Base-by-base conservation (phyloP, 1,140 invertebrate species). In the Copidosoma floridanum region DNA sequence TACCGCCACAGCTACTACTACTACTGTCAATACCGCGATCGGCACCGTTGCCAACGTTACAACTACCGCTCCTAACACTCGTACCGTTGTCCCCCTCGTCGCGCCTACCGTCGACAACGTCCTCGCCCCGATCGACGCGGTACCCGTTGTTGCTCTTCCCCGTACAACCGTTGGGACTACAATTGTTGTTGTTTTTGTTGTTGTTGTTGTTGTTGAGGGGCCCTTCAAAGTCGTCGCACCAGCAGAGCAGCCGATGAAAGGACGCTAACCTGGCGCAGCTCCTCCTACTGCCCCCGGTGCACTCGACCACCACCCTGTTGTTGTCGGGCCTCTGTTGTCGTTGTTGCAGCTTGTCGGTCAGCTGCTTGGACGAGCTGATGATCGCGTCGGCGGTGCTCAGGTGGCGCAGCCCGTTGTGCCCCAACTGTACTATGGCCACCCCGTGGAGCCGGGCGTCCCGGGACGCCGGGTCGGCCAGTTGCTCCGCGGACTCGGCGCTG, bases 171-270 rank as follows among this genome's bases (percentile, higher is more conserved):
- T 48, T 57, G 3, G 27, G 48, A n/a, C n/a, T n/a, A n/a, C n/a
- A n/a, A 6, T 40, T 48, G 4, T 16, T 27, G 27, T 8, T 24
- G 12, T 3, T 10, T 18, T 20, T 21, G 8, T 18, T 7, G 7
- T 32, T 21, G 26, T 6, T 12, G 29, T 32, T 32, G 29, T 32
- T 6, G 6, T 6, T 8, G 6, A 12, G 12, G 29, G 12, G 29
- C 29, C 29, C 6, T 3, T 18, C 20, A 66, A 58, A 68, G 52
- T 32, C 6, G 44, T 65, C 71, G 72, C 83, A 85, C 72, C 80
- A 80, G 68, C 84, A 85, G 65, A 84, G 66, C 54, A 82, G 65
- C 18, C 73, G 71, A 68, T 84, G 84, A 64, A 82, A 84, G 24
- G 82, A 84, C 40, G 80, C 61, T 29, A 79, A 71, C 54, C 82